Conservation (phyloP, 2,888 invertebrate species). For the Agriotes lineatus region DNA sequence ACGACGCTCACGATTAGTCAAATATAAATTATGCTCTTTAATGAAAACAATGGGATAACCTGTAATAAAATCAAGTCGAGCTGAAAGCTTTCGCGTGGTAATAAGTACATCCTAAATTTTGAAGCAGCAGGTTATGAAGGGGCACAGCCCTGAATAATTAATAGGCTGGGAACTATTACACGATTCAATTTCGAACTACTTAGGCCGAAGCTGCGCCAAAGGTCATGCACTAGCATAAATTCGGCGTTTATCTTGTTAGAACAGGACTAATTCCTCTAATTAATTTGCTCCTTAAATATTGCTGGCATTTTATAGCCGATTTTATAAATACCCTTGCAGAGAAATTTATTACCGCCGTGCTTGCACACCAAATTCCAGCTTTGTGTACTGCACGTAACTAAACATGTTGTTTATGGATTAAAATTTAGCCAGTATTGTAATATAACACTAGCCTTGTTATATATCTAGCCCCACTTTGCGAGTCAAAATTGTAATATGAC, state of each 20-base stretch:
- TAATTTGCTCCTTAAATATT: constrained; percentile 16
- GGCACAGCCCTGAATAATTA: constrained; percentile 33
- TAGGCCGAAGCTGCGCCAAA: constrained; percentile 5
- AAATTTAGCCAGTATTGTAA: too few relatives aligned
- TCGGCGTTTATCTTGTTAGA: constrained; percentile 52
- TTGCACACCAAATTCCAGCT: too few relatives aligned
- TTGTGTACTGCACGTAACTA: too few relatives aligned
- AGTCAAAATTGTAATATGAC: too few relatives aligned
- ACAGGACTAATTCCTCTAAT: constrained; percentile 8
- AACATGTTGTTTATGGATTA: too few relatives aligned
- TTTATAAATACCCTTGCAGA: neutral
- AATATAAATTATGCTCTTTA: neutral
- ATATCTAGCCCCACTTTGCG: too few relatives aligned
- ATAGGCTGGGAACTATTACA: constrained; percentile 32
- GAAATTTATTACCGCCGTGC: too few relatives aligned
- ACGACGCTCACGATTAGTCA: neutral
- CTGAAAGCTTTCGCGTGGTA: constrained; percentile 6
- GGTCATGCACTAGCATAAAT: constrained; percentile 38
- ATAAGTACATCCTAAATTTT: constrained; percentile 32
- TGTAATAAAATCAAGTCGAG: too few relatives aligned
- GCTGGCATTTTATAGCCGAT: neutral
- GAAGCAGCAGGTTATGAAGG: constrained; percentile 30
- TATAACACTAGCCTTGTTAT: too few relatives aligned
- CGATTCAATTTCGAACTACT: constrained; percentile 38
- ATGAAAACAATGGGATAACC: neutral